phyloP scores from a whole-genome alignment of 2,113 vertebrate species.

The Danio rerio region DNA sequence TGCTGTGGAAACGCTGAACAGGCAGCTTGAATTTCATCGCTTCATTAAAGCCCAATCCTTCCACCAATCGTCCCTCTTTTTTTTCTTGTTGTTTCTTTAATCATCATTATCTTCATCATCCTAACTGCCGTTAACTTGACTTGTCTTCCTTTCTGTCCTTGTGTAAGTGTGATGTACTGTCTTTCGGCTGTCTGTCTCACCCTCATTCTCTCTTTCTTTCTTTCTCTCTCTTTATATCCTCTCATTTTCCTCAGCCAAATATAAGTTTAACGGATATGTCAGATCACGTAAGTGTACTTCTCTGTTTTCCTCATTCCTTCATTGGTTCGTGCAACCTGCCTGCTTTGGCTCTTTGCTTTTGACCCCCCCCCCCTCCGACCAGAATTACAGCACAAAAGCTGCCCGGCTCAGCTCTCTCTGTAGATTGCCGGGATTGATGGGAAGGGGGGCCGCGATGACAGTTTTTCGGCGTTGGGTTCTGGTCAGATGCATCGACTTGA shows the following conservation, averaged over 20 bases:
- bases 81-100: conserved; percentile 1
- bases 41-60: not conserved
- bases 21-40: conserved; percentile 42
- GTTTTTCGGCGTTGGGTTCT: conserved; percentile 40
- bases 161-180: conserved; percentile 55
- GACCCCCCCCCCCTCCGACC: conserved; percentile 19
- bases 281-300: conserved; percentile 84
- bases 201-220: conserved; percentile 69
- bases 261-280: conserved; percentile 86
- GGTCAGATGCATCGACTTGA: conserved; percentile 36
- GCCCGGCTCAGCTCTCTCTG: conserved; percentile 42
- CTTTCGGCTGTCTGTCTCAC: conserved; percentile 67
- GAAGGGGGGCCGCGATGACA: conserved; percentile 35
- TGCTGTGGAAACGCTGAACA: conserved; percentile 48
- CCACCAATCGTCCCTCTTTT: conserved; percentile 16
- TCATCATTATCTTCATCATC: conserved; percentile 41
- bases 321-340: conserved; percentile 44
- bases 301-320: conserved; percentile 72
- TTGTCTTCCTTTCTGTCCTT: conserved; percentile 43
- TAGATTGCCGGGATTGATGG: conserved; percentile 50
- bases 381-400: conserved; percentile 36
- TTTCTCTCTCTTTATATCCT: conserved; percentile 71
- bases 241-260: conserved; percentile 83
- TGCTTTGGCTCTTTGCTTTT: conserved; percentile 46
- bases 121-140: conserved; percentile 47